Evolutionary conservation across 1,140 invertebrate species (phyloP).

Genomic region (Laupala kohalensis): DNA sequence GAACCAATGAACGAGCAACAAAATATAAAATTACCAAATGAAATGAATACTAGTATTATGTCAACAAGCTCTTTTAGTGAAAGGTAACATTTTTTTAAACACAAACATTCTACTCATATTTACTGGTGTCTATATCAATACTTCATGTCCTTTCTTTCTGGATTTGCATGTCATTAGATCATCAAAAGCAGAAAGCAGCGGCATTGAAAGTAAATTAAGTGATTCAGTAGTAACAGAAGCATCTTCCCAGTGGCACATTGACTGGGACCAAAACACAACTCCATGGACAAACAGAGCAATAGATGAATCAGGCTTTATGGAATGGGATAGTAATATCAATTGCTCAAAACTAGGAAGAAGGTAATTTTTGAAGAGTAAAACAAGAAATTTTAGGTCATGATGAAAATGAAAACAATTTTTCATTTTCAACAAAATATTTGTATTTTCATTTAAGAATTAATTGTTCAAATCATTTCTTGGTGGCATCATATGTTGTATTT

Average conservation of each 20-base stretch:
- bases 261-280: background rate
- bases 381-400: no score
- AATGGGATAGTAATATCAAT: constrained; percentile 13
- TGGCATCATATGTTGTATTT: no score
- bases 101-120: background rate
- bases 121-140: no score
- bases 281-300: constrained; percentile 14
- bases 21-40: background rate
- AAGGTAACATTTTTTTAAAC: background rate
- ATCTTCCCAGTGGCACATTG: constrained; percentile 1
- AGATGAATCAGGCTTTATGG: constrained; percentile 18
- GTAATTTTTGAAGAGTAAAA: no score
- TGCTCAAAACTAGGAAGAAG: background rate
- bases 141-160: constrained; percentile 1
- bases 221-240: background rate
- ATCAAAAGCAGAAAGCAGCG: constrained; percentile 5
- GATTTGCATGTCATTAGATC: no score
- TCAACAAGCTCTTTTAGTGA: background rate
- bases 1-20: background rate
- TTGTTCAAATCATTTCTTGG: no score
- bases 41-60: background rate
- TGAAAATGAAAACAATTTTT: no score
- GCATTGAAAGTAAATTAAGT: constrained; percentile 4
- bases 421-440: no score
- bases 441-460: background rate